Evolutionary conservation across 2,113 vertebrate species (phyloP).

Genomic region (Odocoileus virginianus): DNA sequence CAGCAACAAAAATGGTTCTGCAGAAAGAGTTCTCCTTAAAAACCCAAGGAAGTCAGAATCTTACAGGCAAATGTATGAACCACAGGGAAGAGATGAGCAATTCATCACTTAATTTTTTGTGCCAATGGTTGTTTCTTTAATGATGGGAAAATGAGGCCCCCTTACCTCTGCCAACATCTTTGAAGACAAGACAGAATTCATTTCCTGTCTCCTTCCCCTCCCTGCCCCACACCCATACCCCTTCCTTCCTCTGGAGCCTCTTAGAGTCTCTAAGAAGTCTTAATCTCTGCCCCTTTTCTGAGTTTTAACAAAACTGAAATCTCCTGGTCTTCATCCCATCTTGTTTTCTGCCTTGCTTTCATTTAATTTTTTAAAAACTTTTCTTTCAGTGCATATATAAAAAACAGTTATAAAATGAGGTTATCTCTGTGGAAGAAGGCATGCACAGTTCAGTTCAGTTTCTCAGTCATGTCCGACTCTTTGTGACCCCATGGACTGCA

Average conservation of each 20-base stretch:
- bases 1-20: background rate
- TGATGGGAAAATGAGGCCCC: background rate
- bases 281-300: background rate
- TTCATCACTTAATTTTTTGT: conserved; percentile 13
- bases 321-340: background rate
- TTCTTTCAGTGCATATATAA: background rate
- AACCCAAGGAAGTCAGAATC: conserved; percentile 19
- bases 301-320: background rate
- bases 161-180: background rate
- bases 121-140: background rate
- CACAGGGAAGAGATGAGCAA: background rate
- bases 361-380: background rate
- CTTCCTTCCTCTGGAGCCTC: background rate
- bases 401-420: background rate
- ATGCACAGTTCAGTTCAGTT: background rate
- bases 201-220: background rate
- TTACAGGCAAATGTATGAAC: background rate
- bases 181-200: background rate
- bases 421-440: background rate
- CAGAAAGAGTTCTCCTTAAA: conserved; percentile 28
- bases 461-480: background rate
- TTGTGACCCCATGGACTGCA: background rate
- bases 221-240: background rate
- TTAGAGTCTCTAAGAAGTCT: background rate
- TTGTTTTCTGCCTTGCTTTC: background rate